Base-by-base conservation (phyloP, 2,888 invertebrate species). In the Barypeithes pellucidus region DNA sequence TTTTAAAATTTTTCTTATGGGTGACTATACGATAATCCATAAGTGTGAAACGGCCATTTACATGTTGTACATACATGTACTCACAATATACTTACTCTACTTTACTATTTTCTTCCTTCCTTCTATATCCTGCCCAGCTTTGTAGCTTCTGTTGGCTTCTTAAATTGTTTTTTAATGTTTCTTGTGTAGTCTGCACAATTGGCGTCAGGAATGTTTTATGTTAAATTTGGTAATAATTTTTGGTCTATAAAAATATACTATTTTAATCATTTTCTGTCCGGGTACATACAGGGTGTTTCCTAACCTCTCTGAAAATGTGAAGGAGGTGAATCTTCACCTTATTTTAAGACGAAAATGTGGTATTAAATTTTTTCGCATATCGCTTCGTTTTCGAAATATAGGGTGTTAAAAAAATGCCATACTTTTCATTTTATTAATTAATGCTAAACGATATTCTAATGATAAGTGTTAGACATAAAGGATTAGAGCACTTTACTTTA, bases 61-160 rank as follows among this genome's bases (percentile, higher is more conserved):
- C 69, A 62, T 69, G 69, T 60, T 61, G 33, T 57, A 57, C 54
- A 50, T 65, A 65, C 65, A 66, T 65, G 63, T 41, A 71, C 75
- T 71, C 71, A 65, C 67, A 75, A 68, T 67, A 73, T 66, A 66
- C 61, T 36, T 66, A 66, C 61, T 36, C 60, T 62, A 47, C 68
- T 73, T 33, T 63, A 78, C 77, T 78, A 72, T 78, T 79, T 79
- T 70, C 75, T 76, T 69, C 71, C 65, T 73, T 77, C 75, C 74
- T 75, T 66, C 75, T 76, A 79, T 76, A 80, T 80, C 79, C 83
- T 83, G 83, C 83, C 79, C 77, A 77, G 84, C 83, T 83, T 84
- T 72, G 77, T 84, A 84, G 84, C 84, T 78, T 77, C 65, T 77
- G 67, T 77, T 75, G 69, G 77, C 72, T 72, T 73, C 24, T 68